These are phyloP conservation scores for Cervus canadensis DNA, from an alignment of 2,113 vertebrate species.

Conservation along the genomic window DNA sequence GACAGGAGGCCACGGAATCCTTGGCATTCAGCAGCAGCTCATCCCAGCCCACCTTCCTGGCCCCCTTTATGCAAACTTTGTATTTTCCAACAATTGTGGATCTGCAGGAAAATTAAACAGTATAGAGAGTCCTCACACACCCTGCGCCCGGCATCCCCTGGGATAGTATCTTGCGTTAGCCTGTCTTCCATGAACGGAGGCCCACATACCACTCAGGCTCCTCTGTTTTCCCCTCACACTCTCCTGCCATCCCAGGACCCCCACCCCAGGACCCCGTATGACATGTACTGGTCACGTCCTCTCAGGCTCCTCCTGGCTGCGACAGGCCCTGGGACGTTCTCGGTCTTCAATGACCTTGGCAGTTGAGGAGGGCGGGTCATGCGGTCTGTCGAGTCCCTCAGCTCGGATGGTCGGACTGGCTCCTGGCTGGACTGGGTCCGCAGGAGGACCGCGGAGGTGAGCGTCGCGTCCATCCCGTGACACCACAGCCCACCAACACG, in stretches of 20 bases:
- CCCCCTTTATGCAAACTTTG: background rate
- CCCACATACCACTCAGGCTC: rapidly evolving
- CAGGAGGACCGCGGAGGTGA: background rate
- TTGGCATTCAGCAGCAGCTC: background rate
- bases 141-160: rapidly evolving
- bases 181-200: background rate
- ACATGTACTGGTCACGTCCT: rapidly evolving
- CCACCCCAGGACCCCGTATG: background rate
- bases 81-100: background rate
- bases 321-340: background rate
- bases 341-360: background rate
- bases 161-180: rapidly evolving
- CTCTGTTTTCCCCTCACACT: background rate
- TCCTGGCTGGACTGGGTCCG: background rate
- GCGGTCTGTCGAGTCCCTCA: background rate
- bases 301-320: background rate
- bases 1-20: rapidly evolving
- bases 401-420: rapidly evolving
- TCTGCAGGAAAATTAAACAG: background rate
- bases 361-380: no score
- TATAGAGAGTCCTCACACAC: background rate
- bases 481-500: rapidly evolving
- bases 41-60: background rate
- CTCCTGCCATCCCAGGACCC: background rate
- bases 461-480: rapidly evolving